Percentiles rank a stretch among this genome's conserved stretches.
These are phyloP conservation scores for Triplophysa tibetana DNA, from an alignment of 2,113 vertebrate genomes.

Conservation along the genomic window DNA sequence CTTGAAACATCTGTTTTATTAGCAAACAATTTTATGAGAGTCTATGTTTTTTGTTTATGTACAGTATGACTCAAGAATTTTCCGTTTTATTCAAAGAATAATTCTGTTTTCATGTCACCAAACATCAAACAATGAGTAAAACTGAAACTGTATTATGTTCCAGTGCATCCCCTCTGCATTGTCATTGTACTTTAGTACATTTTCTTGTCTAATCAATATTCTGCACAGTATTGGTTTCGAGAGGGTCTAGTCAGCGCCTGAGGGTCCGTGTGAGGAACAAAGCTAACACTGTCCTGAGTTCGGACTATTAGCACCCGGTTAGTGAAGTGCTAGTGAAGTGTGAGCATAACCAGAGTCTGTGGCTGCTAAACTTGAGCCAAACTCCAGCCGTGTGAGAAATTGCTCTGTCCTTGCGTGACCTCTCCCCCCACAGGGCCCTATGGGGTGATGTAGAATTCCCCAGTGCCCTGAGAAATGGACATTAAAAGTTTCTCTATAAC, in stretches of 20 bases:
- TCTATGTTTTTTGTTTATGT: background rate
- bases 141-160: background rate
- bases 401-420: conserved; percentile 5
- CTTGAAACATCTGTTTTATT: too few relatives aligned
- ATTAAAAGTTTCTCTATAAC: background rate
- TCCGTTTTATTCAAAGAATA: background rate
- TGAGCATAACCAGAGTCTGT: conserved; percentile 20
- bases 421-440: conserved; percentile 6
- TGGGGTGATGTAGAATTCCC: background rate
- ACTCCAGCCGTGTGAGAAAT: conserved; percentile 1
- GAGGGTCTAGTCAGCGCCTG: background rate
- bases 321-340: background rate
- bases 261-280: conserved; percentile 17
- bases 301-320: background rate
- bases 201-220: background rate
- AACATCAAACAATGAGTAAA: background rate
- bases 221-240: conserved; percentile 6
- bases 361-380: background rate
- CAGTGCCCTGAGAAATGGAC: background rate
- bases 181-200: background rate
- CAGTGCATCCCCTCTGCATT: too few relatives aligned
- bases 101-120: background rate
- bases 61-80: background rate
- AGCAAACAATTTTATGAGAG: background rate
- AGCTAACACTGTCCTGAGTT: conserved; percentile 21